A percentile compares a stretch with the other conserved stretches of the same genome.
Evolutionary conservation across 2,888 invertebrate genomes (phyloP).

Genomic region (Thymelicus sylvestris): DNA sequence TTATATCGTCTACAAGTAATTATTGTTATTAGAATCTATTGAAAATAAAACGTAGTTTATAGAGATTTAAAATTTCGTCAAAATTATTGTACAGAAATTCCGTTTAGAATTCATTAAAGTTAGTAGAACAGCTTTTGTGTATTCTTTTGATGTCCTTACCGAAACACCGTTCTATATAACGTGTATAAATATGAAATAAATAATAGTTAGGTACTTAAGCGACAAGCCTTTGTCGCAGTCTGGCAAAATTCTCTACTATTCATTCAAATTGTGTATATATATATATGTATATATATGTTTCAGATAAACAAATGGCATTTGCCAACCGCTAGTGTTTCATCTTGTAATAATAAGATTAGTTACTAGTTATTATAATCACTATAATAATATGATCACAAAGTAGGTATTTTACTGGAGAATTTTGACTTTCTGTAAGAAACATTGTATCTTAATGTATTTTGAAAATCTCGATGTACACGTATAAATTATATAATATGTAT

Average conservation of each 20-base stretch:
- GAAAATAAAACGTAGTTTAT: neutral
- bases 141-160: too few species aligned
- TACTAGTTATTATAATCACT: neutral
- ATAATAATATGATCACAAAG: neutral
- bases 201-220: too few species aligned
- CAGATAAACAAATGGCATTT: neutral
- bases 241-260: too few species aligned
- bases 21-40: neutral
- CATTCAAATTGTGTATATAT: neutral
- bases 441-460: conserved; percentile 18
- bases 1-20: neutral
- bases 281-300: neutral
- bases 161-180: neutral
- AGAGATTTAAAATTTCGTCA: neutral
- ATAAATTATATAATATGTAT: conserved; percentile 6
- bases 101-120: too few species aligned
- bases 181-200: neutral
- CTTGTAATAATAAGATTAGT: neutral
- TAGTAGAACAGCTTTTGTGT: too few species aligned
- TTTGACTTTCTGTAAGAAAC: neutral
- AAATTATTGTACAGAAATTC: neutral
- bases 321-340: neutral
- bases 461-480: conserved; percentile 28
- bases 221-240: too few species aligned
- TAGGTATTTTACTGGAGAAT: neutral